Conservation (phyloP, 2,113 vertebrate genomes). For the Prunella fulvescens region DNA sequence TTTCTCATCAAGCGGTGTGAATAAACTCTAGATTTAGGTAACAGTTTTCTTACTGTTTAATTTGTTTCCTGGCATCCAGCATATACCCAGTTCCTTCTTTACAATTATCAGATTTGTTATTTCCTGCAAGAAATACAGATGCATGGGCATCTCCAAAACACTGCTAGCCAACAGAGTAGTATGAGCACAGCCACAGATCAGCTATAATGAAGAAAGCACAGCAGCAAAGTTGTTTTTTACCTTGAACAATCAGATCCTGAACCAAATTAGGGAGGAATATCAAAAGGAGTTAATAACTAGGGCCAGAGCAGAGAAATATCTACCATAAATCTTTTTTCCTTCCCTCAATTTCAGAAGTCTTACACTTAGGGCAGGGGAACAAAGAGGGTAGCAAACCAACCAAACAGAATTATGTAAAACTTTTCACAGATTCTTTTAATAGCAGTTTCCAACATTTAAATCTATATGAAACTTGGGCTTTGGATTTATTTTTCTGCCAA, state of each 20-base stretch:
- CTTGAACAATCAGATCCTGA: neutral
- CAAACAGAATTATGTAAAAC: neutral
- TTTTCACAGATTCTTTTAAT: neutral
- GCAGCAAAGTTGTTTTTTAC: neutral
- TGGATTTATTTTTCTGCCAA: neutral
- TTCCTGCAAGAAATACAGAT: neutral
- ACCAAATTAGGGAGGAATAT: neutral
- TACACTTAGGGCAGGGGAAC: fast-evolving
- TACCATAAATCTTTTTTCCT: neutral
- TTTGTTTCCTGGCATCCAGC: neutral
- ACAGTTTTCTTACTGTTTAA: neutral
- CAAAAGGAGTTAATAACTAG: neutral
- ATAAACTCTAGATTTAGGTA: neutral
- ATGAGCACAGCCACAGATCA: neutral
- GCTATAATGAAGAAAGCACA: neutral
- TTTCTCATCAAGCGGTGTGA: neutral
- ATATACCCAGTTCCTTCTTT: neutral
- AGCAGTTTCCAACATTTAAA: neutral
- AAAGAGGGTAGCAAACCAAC: neutral
- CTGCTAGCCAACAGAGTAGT: neutral
- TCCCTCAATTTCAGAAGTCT: neutral
- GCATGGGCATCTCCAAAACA: neutral
- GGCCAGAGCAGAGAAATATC: neutral
- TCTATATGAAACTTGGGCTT: neutral
- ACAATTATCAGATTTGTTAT: neutral